Evolutionary conservation across 2,888 invertebrate species (phyloP).

Genomic region (Adelphocoris suturalis): DNA sequence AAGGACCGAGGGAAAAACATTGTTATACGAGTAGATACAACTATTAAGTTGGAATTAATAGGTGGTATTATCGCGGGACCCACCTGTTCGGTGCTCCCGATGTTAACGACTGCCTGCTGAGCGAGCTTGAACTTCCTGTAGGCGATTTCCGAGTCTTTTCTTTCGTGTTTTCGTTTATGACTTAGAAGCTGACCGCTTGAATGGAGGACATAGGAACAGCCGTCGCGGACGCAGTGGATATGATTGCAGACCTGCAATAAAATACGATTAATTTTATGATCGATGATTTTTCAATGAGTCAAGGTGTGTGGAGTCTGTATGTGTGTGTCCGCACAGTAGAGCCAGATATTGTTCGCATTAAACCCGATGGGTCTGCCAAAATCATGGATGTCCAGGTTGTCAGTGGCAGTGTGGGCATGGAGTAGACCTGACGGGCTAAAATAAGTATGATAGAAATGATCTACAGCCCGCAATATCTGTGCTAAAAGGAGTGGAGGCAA

Average conservation of each 20-base stretch:
- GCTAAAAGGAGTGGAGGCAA: too few species aligned
- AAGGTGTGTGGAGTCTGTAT: too few species aligned
- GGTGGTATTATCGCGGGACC: conserved; percentile 25
- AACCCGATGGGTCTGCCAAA: too few species aligned
- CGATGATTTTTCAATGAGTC: too few species aligned
- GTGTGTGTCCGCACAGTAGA: too few species aligned
- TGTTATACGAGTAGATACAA: neutral
- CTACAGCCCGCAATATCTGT: too few species aligned
- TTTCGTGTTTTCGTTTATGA: conserved; percentile 98
- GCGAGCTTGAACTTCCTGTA: conserved; percentile 87
- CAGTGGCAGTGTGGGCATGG: too few species aligned
- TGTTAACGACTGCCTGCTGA: conserved; percentile 78
- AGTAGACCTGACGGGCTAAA: too few species aligned
- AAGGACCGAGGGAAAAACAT: conserved; percentile 8
- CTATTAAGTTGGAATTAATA: neutral
- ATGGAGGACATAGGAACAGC: conserved; percentile 97
- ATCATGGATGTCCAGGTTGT: too few species aligned
- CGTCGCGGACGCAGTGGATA: conserved; percentile 97
- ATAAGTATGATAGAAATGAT: too few species aligned
- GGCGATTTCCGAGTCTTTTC: conserved; percentile 93
- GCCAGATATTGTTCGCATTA: too few species aligned
- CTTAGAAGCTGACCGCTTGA: conserved; percentile 97
- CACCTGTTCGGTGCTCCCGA: conserved; percentile 76
- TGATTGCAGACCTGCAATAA: conserved; percentile 89
- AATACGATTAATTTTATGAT: neutral